phyloP scores from a whole-genome alignment of 2,113 vertebrate genomes.

The Synchiropus splendidus region DNA sequence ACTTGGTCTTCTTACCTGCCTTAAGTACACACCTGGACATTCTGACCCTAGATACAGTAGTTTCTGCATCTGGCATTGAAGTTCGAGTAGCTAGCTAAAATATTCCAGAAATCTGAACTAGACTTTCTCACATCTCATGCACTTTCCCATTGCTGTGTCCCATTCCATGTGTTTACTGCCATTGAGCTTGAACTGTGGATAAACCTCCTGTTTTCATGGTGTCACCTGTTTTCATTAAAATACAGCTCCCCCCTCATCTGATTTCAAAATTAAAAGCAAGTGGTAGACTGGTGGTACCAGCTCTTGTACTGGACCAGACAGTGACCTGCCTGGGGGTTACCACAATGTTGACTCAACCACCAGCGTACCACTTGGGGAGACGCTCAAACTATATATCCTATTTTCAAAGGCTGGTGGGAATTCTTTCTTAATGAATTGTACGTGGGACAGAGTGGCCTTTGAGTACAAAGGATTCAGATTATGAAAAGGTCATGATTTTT shows the following conservation, averaged over 20 bases:
- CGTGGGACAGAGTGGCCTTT: too few species aligned
- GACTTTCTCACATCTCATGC: too few species aligned
- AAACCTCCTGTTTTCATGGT: slow-evolving; percentile 59
- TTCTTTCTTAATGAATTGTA: too few species aligned
- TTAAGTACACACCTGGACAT: too few species aligned
- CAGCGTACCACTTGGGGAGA: slow-evolving; percentile 22
- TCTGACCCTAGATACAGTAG: too few species aligned
- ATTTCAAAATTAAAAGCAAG: slow-evolving; percentile 51
- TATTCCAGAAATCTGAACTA: too few species aligned
- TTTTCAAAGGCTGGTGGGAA: slow-evolving; percentile 3
- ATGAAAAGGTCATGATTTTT: too few species aligned
- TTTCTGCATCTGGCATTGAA: too few species aligned
- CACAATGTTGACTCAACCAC: slow-evolving; percentile 52
- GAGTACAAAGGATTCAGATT: too few species aligned
- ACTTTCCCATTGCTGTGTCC: too few species aligned
- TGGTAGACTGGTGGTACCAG: slow-evolving; percentile 54
- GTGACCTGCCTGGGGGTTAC: slow-evolving; percentile 47
- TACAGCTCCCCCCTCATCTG: slow-evolving; percentile 21
- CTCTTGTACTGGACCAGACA: slow-evolving; percentile 49
- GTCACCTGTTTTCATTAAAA: slow-evolving; percentile 56
- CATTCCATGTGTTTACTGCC: slow-evolving; percentile 42
- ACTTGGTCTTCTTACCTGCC: too few species aligned
- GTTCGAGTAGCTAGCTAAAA: too few species aligned
- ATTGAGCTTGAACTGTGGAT: slow-evolving; percentile 53
- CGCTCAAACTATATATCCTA: slow-evolving; percentile 10